Evolutionary conservation across 2,888 invertebrate species (phyloP), one percentile per base, ranked within the genome.

Genomic region (Germaria angustata): DNA sequence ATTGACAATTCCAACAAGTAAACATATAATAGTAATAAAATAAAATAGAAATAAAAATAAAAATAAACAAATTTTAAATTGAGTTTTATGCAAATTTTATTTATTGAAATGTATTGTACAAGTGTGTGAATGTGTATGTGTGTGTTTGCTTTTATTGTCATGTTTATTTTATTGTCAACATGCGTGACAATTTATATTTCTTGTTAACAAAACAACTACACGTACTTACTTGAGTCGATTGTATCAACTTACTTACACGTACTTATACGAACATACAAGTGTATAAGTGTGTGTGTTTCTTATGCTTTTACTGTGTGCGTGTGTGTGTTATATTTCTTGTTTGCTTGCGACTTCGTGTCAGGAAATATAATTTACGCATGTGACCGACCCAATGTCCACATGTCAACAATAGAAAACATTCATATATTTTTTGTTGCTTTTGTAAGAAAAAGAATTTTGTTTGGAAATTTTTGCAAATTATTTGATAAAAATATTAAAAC

Each of bases 41-140:
- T n/a, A 39, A 59, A 59, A 39, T 55, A 36, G 53, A 63, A 49
- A 65, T 24, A 57, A 39, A 59, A 41, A 39, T 53, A 36, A 65
- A 63, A 57, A 65, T 17, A 57, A 69, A 73, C 15, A 68, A 80
- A 76, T 61, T 80, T 84, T 80, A 81, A 89, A 88, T 88, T 88
- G 88, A 88, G 89, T 89, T 87, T 89, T 89, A 89, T 88, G 88
- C 87, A 89, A 88, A 89, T 88, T 87, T 87, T 86, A 85, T 87
- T 87, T 84, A 84, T 80, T 59, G 65, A n/a, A 53, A 53, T 61
- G 17, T n/a, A n/a, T n/a, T n/a, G n/a, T n/a, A n/a, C n/a, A n/a
- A n/a, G n/a, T n/a, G n/a, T n/a, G n/a, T 11, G 15, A 13, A 15
- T 13, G 17, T 28, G 32, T 34, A 13, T 13, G 55, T 66, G 11